Conservation (phyloP, 2,113 vertebrate genomes). For the Leucopsar rothschildi region DNA sequence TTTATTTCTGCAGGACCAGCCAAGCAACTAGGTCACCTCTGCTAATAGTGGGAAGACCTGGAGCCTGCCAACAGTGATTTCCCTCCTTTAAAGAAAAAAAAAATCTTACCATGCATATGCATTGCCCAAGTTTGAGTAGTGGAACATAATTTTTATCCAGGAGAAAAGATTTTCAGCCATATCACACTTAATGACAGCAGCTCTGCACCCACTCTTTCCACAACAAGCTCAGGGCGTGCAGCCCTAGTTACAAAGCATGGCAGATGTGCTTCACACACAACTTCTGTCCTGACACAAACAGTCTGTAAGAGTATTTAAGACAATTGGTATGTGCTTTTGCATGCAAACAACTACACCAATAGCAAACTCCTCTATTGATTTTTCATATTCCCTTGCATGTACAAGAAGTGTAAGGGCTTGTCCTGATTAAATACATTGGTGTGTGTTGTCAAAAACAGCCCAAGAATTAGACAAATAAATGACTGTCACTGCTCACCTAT, state of each 20-base stretch:
- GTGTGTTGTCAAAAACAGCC: neutral
- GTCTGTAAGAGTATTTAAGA: neutral
- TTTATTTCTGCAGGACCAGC: neutral
- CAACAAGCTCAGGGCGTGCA: neutral
- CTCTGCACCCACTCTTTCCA: neutral
- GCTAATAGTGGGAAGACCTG: neutral
- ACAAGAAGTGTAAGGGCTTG: rapidly evolving
- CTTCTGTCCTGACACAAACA: neutral
- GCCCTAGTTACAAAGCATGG: neutral
- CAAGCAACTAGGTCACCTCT: neutral
- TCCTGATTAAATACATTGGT: neutral
- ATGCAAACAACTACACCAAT: neutral
- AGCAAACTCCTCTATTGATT: neutral
- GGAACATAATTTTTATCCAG: neutral
- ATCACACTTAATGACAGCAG: neutral
- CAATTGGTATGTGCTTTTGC: rapidly evolving
- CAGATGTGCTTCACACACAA: neutral
- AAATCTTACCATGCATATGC: neutral
- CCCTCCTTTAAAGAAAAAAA: neutral
- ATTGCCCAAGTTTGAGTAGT: neutral
- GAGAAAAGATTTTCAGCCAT: neutral
- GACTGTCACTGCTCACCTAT: neutral
- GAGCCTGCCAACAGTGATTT: neutral
- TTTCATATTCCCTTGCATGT: neutral
- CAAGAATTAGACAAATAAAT: neutral